Evolutionary conservation across 2,888 invertebrate species (phyloP), one percentile per base, ranked within the genome.

Genomic region (Acanthoscelides obtectus): DNA sequence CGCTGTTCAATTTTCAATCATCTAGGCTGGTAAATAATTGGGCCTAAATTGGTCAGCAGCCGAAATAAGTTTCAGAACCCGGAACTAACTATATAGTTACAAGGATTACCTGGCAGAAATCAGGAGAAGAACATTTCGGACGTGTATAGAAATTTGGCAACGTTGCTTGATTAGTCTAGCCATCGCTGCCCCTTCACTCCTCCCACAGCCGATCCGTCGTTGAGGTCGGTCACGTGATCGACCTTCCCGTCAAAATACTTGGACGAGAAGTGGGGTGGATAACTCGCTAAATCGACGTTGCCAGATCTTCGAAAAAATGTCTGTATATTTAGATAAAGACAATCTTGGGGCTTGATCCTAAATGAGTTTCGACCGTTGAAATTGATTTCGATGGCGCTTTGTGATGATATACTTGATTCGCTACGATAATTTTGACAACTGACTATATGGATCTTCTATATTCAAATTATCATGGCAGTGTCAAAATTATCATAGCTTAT

Each of bases 231-330:
- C 91, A 91, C 90, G 91, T 91, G 92, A 91, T 90, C 91, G 92
- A 91, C 91, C 91, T 92, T 91, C 91, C 92, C 91, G 92, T 92
- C 92, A 92, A 91, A 92, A 92, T 92, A 92, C 45, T 25, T 25
- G 25, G 25, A 25, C 25, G 25, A 8, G 8, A 8, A 25, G 8
- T 25, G 25, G 12, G 6, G 45, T 3, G 17, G 17, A 1, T 3
- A 45, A n/a, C n/a, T n/a, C n/a, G n/a, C 17, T 45, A 17, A 3
- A 45, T 45, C 45, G 12, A 12, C 1, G 45, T 45, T 45, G 45
- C 45, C 45, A 12, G 12, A 6, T 45, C 45, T 45, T 12, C 1
- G 12, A 45, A 45, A 4, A 45, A 4, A 12, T 45, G 1, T 12
- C 5, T 1, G 45, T 45, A 45, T 1, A 45, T 45, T 17, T 45